phyloP scores from a whole-genome alignment of 2,797 vertebrate genomes.

The Bufotes viridis region DNA sequence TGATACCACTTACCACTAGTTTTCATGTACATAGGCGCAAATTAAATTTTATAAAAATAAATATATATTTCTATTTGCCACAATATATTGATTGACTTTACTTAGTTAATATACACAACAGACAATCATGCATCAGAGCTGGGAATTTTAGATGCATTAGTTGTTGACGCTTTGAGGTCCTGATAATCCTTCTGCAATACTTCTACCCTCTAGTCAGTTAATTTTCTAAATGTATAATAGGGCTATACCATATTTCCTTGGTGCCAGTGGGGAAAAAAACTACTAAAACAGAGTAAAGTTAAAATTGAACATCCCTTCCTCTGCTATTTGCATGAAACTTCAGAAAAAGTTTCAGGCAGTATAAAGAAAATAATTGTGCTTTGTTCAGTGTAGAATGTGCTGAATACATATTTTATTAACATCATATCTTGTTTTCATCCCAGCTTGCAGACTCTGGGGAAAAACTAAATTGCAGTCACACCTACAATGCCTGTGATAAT shows the following conservation, averaged over 20 bases:
- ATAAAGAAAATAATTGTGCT: slow-evolving; percentile 44
- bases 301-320: slow-evolving; percentile 36
- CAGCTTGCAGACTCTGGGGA: slow-evolving; percentile 39
- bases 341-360: slow-evolving; percentile 36
- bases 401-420: slow-evolving; percentile 52
- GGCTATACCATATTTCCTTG: slow-evolving; percentile 48
- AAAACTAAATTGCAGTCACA: slow-evolving; percentile 51
- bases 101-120: slow-evolving; percentile 25
- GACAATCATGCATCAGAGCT: neutral
- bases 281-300: slow-evolving; percentile 42
- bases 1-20: neutral
- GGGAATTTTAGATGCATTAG: slow-evolving; percentile 33
- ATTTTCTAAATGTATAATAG: slow-evolving; percentile 49
- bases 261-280: slow-evolving; percentile 41
- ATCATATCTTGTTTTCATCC: slow-evolving; percentile 44
- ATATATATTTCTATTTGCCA: neutral
- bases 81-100: neutral
- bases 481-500: slow-evolving; percentile 59
- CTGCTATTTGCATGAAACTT: slow-evolving; percentile 49
- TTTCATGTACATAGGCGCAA: neutral
- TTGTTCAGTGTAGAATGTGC: slow-evolving; percentile 49
- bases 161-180: slow-evolving; percentile 43
- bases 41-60: neutral
- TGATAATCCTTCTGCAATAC: slow-evolving; percentile 38
- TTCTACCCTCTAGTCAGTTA: slow-evolving; percentile 54